phyloP scores from a whole-genome alignment of 2,797 vertebrate species.

The Carapus acus region DNA sequence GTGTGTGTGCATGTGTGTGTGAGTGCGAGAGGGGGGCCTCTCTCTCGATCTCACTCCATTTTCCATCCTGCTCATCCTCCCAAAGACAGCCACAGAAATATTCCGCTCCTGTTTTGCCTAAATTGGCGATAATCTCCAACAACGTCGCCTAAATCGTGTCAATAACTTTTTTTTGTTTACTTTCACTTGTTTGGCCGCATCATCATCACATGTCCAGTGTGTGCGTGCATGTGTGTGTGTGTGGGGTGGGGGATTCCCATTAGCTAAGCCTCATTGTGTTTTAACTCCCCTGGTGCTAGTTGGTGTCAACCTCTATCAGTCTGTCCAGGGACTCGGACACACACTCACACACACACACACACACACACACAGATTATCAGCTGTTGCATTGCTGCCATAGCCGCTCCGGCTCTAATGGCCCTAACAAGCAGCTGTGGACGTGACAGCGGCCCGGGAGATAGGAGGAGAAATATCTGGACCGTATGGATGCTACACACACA shows the following conservation, averaged over 20 bases:
- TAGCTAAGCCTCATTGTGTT: neutral
- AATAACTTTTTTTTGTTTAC: too few relatives aligned
- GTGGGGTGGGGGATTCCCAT: neutral
- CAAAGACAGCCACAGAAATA: too few relatives aligned
- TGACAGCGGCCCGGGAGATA: neutral
- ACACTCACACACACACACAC: neutral
- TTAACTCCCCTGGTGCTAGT: neutral
- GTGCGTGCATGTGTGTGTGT: too few relatives aligned
- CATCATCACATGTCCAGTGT: too few relatives aligned
- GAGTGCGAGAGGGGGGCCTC: neutral
- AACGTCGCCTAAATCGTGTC: too few relatives aligned
- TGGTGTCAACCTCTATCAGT: neutral
- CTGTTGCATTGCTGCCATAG: neutral
- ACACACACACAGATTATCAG: neutral
- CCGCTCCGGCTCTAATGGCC: slow-evolving; percentile 1
- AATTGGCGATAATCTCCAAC: too few relatives aligned
- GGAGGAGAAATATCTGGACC: neutral
- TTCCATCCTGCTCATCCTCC: neutral
- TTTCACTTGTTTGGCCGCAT: neutral
- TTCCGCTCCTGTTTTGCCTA: neutral
- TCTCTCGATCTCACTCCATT: slow-evolving; percentile 16
- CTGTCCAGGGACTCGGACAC: too few relatives aligned
- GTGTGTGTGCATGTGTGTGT: neutral
- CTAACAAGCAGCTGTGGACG: neutral
- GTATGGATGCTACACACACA: too few relatives aligned